Evolutionary conservation across 2,888 invertebrate species (phyloP), one percentile per base, ranked within the genome.

Genomic region (Cantharis rustica): DNA sequence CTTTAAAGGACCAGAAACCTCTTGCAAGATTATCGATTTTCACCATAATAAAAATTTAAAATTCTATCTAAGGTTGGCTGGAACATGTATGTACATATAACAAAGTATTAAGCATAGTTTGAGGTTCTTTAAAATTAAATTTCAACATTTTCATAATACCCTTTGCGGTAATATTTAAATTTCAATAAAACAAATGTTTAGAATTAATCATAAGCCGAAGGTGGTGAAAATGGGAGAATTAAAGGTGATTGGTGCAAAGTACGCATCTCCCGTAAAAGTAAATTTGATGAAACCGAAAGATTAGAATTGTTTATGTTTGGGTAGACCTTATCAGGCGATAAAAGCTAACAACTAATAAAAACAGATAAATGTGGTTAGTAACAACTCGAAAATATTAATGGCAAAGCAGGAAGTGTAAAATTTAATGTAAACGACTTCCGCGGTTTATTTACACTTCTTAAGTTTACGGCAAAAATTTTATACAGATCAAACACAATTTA

Each of bases 221-320:
- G 47, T 47, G 47, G 47, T 47, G n/a, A 47, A 47, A 47, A 31
- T 7, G n/a, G 13, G 31, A 13, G 31, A 31, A 31, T 31, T 31
- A 31, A 31, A 31, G n/a, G 47, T 47, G 47, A 47, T 47, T 47
- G 47, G 47, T 1, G 47, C 47, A n/a, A 47, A 47, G 47, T 47
- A 47, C n/a, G n/a, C 47, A 47, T 47, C 47, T 47, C 47, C n/a
- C 47, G 47, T 47, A 47, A 47, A 47, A 47, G 47, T n/a, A 47
- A 47, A 47, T n/a, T 47, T n/a, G 47, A 47, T 47, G 47, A 47
- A 47, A 47, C 47, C 47, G 47, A n/a, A 20, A 66, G 64, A 66
- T 66, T 66, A 66, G 64, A 66, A 20, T 69, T 73, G 61, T 73
- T 68, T 73, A 69, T 62, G 26, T 61, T 68, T 69, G n/a, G 68